phyloP scores from a whole-genome alignment of 1,140 invertebrate genomes.

The Aphis craccivora region DNA sequence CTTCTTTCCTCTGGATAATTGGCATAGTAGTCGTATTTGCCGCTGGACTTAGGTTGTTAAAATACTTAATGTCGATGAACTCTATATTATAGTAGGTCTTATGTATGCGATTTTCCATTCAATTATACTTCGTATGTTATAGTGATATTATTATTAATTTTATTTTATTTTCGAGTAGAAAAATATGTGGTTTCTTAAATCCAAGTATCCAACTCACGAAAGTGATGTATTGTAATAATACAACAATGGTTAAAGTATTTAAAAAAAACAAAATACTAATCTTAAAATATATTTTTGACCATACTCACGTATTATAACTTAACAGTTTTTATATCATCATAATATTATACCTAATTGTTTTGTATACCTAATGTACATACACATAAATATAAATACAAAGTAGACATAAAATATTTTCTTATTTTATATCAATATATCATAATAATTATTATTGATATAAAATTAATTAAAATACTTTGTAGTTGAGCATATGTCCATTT shows the following conservation, averaged over 20 bases:
- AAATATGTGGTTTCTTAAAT: neutral
- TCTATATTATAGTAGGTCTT: neutral
- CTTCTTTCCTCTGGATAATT: conserved; percentile 33
- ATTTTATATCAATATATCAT: neutral
- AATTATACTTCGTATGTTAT: conserved; percentile 22
- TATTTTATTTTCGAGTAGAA: neutral
- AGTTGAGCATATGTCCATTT: neutral
- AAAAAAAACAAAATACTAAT: neutral
- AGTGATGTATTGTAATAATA: neutral
- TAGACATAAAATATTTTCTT: too few species aligned
- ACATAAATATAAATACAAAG: too few species aligned
- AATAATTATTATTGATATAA: neutral
- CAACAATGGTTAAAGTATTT: neutral
- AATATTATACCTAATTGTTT: neutral
- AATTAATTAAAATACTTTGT: neutral
- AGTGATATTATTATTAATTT: neutral
- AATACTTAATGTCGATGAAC: conserved; percentile 11
- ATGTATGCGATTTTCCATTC: neutral
- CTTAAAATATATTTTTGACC: neutral
- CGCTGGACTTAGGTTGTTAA: conserved; percentile 18
- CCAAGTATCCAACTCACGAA: neutral
- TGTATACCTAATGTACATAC: neutral
- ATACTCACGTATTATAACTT: neutral
- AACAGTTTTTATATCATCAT: neutral
- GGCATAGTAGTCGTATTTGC: conserved; percentile 9